A percentile compares a stretch with the other conserved stretches of the same genome.
Conservation (phyloP, 2,888 invertebrate genomes). For the Eupithecia subumbrata region DNA sequence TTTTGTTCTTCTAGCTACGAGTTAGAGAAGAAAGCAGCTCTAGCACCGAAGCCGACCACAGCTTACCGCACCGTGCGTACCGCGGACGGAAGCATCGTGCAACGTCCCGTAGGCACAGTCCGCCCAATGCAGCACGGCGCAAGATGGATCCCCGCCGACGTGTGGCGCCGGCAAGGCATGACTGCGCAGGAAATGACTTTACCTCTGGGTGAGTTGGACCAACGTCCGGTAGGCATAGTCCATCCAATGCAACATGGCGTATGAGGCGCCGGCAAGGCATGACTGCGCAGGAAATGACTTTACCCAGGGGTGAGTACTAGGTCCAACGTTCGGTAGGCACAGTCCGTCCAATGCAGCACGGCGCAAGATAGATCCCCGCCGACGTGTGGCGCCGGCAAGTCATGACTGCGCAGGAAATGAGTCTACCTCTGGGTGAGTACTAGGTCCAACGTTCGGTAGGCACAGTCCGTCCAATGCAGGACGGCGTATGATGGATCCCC, state of each 20-base stretch:
- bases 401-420: conserved; percentile 98
- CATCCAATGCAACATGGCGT: conserved; percentile 92
- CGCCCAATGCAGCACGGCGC: conserved; percentile 92
- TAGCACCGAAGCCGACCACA: conserved; percentile 84
- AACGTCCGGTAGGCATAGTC: conserved; percentile 87
- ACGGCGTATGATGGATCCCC: conserved; percentile 87
- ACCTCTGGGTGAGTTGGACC: conserved; percentile 89
- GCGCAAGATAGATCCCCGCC: conserved; percentile 92
- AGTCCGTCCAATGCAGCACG: conserved; percentile 92
- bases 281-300: conserved; percentile 97
- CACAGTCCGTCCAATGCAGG: conserved; percentile 92
- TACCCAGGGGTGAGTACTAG: conserved; percentile 90
- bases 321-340: conserved; percentile 88
- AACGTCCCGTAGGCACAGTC: conserved; percentile 87
- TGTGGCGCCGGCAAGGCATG: conserved; percentile 97
- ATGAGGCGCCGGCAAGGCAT: conserved; percentile 96
- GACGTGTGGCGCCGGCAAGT: conserved; percentile 97
- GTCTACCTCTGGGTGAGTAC: conserved; percentile 91
- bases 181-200: conserved; percentile 97
- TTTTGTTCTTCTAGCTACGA: conserved; percentile 87
- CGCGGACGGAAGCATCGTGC: conserved; percentile 86
- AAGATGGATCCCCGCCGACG: conserved; percentile 94
- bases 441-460: conserved; percentile 87
- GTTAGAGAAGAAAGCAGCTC: conserved; percentile 94
- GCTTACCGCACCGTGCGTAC: conserved; percentile 87